Conservation (phyloP, 2,888 invertebrate species). For the Coenonympha arcania region DNA sequence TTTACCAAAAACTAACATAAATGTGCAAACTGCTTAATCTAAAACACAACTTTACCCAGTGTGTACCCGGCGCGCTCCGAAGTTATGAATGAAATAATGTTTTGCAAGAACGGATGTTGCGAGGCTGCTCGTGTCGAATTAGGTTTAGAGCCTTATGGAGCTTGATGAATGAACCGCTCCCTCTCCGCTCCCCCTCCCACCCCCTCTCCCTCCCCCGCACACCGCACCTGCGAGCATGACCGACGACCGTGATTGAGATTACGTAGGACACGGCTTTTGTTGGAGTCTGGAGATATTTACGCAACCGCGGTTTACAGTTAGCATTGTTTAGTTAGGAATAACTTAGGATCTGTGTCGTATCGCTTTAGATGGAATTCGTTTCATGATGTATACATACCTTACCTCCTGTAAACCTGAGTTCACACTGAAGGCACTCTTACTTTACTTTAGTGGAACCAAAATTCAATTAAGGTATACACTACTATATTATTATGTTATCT, state of each 20-base stretch:
- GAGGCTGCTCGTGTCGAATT: slow-evolving; percentile 71
- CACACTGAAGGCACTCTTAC: too few species aligned
- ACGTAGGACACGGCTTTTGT: slow-evolving; percentile 21
- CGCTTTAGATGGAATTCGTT: neutral
- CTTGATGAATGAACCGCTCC: slow-evolving; percentile 68
- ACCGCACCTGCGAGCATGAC: slow-evolving; percentile 16
- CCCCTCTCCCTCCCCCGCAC: neutral
- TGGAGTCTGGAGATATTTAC: slow-evolving; percentile 15
- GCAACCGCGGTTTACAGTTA: slow-evolving; percentile 15
- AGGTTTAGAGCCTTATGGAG: slow-evolving; percentile 73
- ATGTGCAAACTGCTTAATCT: neutral
- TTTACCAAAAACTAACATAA: too few species aligned
- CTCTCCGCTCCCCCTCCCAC: slow-evolving; percentile 18
- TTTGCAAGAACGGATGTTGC: slow-evolving; percentile 75
- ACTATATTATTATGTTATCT: too few species aligned
- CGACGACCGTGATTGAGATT: slow-evolving; percentile 17
- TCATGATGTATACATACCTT: too few species aligned
- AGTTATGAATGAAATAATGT: slow-evolving; percentile 74
- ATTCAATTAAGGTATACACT: too few species aligned
- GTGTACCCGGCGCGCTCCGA: slow-evolving; percentile 47
- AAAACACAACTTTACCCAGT: slow-evolving; percentile 30
- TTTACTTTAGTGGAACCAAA: too few species aligned
- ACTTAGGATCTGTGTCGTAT: neutral
- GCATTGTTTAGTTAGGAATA: slow-evolving; percentile 16
- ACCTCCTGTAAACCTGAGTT: too few species aligned